Evolutionary conservation across 2,888 invertebrate species (phyloP).

Genomic region (Zhuqinia jingwanae): DNA sequence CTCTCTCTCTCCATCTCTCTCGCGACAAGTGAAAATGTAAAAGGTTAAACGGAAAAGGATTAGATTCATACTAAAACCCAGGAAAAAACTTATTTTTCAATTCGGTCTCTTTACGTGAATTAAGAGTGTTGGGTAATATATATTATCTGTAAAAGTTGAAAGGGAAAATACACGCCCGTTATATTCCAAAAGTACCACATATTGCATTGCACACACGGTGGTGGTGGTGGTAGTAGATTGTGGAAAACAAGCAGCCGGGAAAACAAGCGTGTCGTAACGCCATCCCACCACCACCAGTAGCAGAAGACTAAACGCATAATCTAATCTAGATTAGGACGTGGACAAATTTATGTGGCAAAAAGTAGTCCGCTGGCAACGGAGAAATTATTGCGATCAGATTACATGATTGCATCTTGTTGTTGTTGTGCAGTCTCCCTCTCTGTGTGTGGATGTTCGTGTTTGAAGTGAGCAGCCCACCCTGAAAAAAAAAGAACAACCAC

Average conservation of each 20-base stretch:
- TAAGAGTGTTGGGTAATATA: slow-evolving; percentile 55
- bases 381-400: slow-evolving; percentile 72
- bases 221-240: too few relatives aligned
- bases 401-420: slow-evolving; percentile 63
- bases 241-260: not conserved
- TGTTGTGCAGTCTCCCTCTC: slow-evolving; percentile 31
- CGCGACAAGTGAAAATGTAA: slow-evolving; percentile 26
- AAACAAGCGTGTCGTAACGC: slow-evolving; percentile 31
- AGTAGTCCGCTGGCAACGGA: slow-evolving; percentile 70
- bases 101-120: slow-evolving; percentile 54
- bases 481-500: slow-evolving; percentile 35
- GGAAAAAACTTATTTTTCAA: slow-evolving; percentile 61
- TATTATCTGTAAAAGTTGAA: slow-evolving; percentile 20
- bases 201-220: not conserved
- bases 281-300: not conserved
- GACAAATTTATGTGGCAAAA: slow-evolving; percentile 72
- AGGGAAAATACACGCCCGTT: not conserved
- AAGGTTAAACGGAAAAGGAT: slow-evolving; percentile 51
- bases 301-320: slow-evolving; percentile 63
- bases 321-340: slow-evolving; percentile 73
- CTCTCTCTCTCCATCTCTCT: slow-evolving; percentile 7
- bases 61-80: not conserved
- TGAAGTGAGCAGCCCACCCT: not conserved
- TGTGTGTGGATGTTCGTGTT: not conserved
- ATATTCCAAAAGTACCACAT: too few relatives aligned